These are phyloP conservation scores for Synergus umbraculus DNA, from an alignment of 2,888 invertebrate genomes.

Conservation along the genomic window DNA sequence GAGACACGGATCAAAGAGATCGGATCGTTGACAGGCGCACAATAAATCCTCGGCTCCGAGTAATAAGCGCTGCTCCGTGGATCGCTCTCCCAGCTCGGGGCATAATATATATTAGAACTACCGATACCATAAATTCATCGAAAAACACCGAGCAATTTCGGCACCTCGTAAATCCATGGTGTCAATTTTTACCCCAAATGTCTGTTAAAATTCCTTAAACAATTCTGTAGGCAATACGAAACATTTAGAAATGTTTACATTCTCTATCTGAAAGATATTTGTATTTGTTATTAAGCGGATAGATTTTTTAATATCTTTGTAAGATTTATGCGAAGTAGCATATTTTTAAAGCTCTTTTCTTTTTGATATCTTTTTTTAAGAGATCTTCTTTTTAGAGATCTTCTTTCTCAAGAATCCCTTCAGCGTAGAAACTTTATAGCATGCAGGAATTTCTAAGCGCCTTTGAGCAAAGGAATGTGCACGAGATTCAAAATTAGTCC, in stretches of 20 bases:
- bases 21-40: constrained; percentile 64
- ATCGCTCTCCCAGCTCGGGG: constrained; percentile 29
- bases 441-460: background rate
- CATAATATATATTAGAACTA: constrained; percentile 47
- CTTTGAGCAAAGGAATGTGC: constrained; percentile 21
- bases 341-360: no score
- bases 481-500: constrained; percentile 10
- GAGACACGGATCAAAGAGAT: constrained; percentile 61
- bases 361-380: no score
- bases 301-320: background rate
- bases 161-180: constrained; percentile 54
- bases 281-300: no score
- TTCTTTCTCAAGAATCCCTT: background rate
- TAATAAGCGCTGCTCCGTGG: constrained; percentile 60
- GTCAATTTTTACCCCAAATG: constrained; percentile 30
- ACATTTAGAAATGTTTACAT: background rate
- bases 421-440: background rate
- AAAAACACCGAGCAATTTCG: constrained; percentile 61
- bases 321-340: background rate
- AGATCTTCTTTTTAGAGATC: background rate
- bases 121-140: constrained; percentile 47
- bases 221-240: background rate
- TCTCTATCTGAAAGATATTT: no score
- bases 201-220: background rate
- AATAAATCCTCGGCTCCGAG: constrained; percentile 59